Conservation (phyloP, 92 coral and sea anemone species). For the Actinostola sp. region DNA sequence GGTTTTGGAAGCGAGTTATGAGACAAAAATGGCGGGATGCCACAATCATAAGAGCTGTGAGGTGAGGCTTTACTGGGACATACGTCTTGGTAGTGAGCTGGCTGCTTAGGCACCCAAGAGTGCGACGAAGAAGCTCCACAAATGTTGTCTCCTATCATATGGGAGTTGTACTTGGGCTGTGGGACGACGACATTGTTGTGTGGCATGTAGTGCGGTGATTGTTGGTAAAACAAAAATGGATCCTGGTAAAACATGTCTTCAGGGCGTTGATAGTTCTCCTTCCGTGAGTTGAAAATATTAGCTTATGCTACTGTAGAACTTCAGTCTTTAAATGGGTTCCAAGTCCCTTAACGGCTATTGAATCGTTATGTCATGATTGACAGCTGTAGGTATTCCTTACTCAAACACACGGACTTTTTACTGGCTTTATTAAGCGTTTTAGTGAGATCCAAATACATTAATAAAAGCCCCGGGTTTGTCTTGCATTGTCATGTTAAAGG, state of each 20-base stretch:
- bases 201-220: slow-evolving; percentile 59
- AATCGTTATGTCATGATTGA: slow-evolving; percentile 39
- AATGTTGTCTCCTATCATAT: slow-evolving; percentile 38
- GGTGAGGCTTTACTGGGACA: slow-evolving; percentile 60
- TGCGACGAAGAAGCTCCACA: slow-evolving; percentile 52
- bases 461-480: slow-evolving; percentile 48
- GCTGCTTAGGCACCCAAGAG: slow-evolving; percentile 36
- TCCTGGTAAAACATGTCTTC: slow-evolving; percentile 96
- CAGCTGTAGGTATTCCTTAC: slow-evolving; percentile 38
- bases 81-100: slow-evolving; percentile 33
- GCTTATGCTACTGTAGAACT: slow-evolving; percentile 13
- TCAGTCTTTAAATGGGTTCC: slow-evolving; percentile 46
- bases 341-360: slow-evolving; percentile 32
- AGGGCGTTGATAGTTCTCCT: slow-evolving; percentile 9
- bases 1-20: slow-evolving; percentile 61
- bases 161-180: slow-evolving; percentile 45
- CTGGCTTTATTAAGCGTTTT: slow-evolving; percentile 60
- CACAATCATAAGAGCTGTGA: slow-evolving; percentile 77
- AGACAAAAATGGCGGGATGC: slow-evolving; percentile 82
- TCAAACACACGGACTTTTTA: slow-evolving; percentile 46
- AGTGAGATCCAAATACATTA: slow-evolving; percentile 54
- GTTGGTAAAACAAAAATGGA: slow-evolving; percentile 82
- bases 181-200: slow-evolving; percentile 54
- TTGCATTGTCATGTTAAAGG: slow-evolving; percentile 41
- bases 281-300: slow-evolving; percentile 1